A percentile compares a stretch with the other conserved stretches of the same genome.
Evolutionary conservation across 2,888 invertebrate genomes (phyloP).

Genomic region (Pterostichus madidus): DNA sequence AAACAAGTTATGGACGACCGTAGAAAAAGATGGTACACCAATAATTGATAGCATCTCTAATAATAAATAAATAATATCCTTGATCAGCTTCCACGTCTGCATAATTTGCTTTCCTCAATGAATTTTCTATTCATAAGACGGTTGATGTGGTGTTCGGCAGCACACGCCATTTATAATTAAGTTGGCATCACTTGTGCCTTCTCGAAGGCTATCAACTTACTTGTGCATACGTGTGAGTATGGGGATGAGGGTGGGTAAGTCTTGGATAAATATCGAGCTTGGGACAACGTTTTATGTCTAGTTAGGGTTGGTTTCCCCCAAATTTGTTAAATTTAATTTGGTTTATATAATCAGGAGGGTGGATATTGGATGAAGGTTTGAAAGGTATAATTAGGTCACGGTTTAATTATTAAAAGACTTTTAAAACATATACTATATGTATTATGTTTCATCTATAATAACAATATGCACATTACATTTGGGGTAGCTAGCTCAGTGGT

Average conservation of each 20-base stretch:
- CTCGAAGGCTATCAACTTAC: background rate
- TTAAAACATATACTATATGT: too few species aligned
- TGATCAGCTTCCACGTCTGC: background rate
- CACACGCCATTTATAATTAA: slow-evolving; percentile 25
- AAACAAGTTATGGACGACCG: background rate
- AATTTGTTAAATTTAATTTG: slow-evolving; percentile 1
- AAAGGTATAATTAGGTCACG: background rate
- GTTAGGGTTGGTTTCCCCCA: background rate
- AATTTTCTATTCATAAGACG: slow-evolving; percentile 15
- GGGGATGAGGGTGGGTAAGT: too few species aligned
- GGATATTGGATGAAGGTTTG: background rate
- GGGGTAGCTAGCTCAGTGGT: too few species aligned
- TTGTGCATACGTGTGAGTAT: too few species aligned
- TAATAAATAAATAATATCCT: background rate
- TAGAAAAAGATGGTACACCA: background rate
- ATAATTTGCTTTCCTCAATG: slow-evolving; percentile 13
- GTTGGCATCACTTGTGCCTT: background rate
- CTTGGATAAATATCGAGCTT: background rate
- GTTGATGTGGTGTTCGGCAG: slow-evolving; percentile 8
- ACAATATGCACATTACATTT: too few species aligned
- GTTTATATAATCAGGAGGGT: background rate
- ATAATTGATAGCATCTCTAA: background rate
- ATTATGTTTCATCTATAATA: too few species aligned
- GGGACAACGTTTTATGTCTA: background rate
- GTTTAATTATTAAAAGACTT: too few species aligned